Evolutionary conservation across 35 echinoderm and acorn worm genomes (phyloP).

Genomic region (Ophioderma brevispina): DNA sequence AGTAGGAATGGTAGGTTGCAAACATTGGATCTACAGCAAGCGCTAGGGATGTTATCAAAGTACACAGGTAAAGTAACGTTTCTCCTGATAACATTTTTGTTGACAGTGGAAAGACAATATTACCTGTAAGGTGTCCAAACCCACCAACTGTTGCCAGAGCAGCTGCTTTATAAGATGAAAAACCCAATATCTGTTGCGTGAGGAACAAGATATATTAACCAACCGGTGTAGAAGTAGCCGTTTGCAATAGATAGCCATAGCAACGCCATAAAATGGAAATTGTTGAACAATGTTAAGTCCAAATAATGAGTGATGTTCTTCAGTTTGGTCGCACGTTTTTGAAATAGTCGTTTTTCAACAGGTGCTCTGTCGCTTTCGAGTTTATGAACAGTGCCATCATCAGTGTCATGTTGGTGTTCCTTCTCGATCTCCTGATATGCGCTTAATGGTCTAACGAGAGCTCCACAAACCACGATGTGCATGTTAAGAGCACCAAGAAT

Average conservation of each 20-base stretch:
- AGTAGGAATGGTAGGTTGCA: background rate
- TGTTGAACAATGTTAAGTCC: background rate
- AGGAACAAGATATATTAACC: background rate
- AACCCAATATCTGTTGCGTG: background rate
- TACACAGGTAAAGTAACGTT: background rate
- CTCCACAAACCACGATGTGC: background rate
- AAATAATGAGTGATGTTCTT: background rate
- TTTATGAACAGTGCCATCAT: no score
- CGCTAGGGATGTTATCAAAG: background rate
- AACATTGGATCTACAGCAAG: no score
- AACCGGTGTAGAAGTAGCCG: background rate
- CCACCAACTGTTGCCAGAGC: background rate
- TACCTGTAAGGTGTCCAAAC: background rate
- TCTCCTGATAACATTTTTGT: background rate
- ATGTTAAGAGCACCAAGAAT: background rate
- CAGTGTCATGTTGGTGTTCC: no score
- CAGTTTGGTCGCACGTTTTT: background rate
- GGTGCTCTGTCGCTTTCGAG: no score
- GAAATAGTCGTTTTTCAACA: background rate
- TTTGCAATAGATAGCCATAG: background rate
- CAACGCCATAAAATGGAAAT: background rate
- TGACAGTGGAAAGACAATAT: background rate
- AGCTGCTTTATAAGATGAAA: background rate
- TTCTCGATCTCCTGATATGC: no score
- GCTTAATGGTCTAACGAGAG: background rate